Percentiles rank a stretch among this genome's conserved stretches.
Conservation (phyloP, 2,797 vertebrate genomes). For the Psittacula derbiana region DNA sequence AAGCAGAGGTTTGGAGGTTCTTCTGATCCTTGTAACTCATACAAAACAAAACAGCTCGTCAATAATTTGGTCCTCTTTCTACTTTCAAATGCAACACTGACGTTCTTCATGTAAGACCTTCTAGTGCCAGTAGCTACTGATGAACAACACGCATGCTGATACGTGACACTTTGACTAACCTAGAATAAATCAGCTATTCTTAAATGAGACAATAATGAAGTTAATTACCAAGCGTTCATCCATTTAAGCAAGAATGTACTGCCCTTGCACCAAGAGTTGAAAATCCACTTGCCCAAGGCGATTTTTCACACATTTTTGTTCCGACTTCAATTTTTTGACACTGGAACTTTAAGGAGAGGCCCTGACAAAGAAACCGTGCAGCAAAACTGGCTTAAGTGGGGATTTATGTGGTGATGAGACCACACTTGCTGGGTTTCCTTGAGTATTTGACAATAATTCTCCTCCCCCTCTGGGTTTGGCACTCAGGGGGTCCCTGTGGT, state of each 20-base stretch:
- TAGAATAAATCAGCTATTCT: neutral
- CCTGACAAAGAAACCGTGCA: slow-evolving; percentile 58
- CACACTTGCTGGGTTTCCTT: slow-evolving; percentile 66
- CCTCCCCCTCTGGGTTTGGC: slow-evolving; percentile 57
- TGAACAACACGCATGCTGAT: neutral
- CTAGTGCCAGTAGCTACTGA: neutral
- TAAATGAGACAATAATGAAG: neutral
- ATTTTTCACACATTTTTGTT: slow-evolving; percentile 20
- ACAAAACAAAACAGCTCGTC: neutral
- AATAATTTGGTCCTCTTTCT: neutral
- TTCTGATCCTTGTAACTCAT: neutral
- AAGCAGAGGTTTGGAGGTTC: neutral
- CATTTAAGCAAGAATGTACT: neutral
- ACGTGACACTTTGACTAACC: neutral
- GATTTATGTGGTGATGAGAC: slow-evolving; percentile 75
- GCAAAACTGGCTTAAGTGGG: slow-evolving; percentile 7
- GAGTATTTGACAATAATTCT: slow-evolving; percentile 58
- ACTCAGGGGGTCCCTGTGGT: slow-evolving; percentile 44
- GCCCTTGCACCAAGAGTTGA: neutral
- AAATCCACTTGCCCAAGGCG: slow-evolving; percentile 10
- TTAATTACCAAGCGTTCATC: neutral
- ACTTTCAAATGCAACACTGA: neutral
- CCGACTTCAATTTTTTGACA: slow-evolving; percentile 42
- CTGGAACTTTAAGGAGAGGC: slow-evolving; percentile 1
- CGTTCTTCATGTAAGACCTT: neutral